These are phyloP conservation scores for Ophion ellenae DNA, from an alignment of 2,888 invertebrate genomes.

Conservation along the genomic window DNA sequence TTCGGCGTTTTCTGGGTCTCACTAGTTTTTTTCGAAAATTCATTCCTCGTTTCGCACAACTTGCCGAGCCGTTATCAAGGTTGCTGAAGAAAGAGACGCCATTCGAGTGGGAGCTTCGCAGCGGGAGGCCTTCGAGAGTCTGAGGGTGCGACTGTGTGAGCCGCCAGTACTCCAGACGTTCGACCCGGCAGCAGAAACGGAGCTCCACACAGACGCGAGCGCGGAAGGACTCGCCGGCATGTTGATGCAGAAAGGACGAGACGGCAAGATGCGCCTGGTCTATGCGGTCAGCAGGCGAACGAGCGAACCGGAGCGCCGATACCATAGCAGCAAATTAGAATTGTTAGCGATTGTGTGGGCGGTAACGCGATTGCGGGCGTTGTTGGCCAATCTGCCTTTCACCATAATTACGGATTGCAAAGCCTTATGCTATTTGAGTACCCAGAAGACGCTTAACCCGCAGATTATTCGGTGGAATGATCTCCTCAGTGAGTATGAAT, in stretches of 20 bases:
- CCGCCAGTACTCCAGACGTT: conserved; percentile 27
- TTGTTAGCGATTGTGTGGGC: conserved; percentile 24
- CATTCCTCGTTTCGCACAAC: conserved; percentile 13
- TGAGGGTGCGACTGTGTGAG: neutral
- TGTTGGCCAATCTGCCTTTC: neutral
- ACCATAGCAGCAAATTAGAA: conserved; percentile 68
- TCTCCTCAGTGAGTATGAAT: conserved; percentile 43
- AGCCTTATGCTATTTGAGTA: neutral
- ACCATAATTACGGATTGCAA: neutral
- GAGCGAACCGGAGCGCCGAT: conserved; percentile 66
- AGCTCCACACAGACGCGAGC: conserved; percentile 50
- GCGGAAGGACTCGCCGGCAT: neutral
- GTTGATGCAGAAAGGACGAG: conserved; percentile 49
- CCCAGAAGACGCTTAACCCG: conserved; percentile 2
- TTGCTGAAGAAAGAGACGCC: neutral
- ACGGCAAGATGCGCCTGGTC: conserved; percentile 63
- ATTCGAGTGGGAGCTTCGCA: conserved; percentile 9
- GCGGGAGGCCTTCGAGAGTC: neutral
- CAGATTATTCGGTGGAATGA: conserved; percentile 12
- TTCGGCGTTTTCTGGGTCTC: conserved; percentile 36
- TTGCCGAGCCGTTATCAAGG: conserved; percentile 2
- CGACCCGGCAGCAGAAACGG: conserved; percentile 26
- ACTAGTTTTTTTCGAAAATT: conserved; percentile 50
- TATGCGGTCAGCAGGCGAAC: conserved; percentile 70
- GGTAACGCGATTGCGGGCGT: conserved; percentile 12